phyloP scores from a whole-genome alignment of 2,888 invertebrate genomes.

The Amblyjoppa fuscipennis region DNA sequence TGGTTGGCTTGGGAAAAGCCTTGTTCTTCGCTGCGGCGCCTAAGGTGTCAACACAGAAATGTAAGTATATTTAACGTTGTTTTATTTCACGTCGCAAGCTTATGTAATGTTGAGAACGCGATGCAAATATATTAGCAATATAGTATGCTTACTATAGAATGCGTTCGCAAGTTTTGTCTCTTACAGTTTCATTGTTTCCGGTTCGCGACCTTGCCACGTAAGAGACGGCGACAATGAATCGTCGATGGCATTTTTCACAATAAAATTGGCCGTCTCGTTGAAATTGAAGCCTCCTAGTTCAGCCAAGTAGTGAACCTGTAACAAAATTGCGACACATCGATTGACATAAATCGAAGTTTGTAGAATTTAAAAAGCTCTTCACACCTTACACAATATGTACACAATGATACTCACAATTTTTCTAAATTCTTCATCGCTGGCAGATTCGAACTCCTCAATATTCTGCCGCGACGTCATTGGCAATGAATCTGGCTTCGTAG shows the following conservation, averaged over 20 bases:
- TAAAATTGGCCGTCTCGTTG: too few relatives aligned
- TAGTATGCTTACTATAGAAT: neutral
- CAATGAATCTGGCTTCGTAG: neutral
- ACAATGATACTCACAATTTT: slow-evolving; percentile 12
- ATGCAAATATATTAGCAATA: neutral
- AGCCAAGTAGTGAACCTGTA: too few relatives aligned
- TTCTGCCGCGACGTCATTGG: slow-evolving; percentile 14
- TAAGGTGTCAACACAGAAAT: neutral
- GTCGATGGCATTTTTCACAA: too few relatives aligned
- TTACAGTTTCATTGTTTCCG: too few relatives aligned
- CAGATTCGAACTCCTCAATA: slow-evolving; percentile 17
- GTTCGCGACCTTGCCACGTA: too few relatives aligned
- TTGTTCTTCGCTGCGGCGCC: slow-evolving; percentile 1
- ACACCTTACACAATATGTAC: too few relatives aligned
- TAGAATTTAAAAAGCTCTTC: too few relatives aligned
- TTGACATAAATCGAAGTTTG: neutral
- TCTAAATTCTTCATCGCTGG: slow-evolving; percentile 7
- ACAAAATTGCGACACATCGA: too few relatives aligned
- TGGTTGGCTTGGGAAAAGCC: slow-evolving; percentile 18
- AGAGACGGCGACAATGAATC: too few relatives aligned
- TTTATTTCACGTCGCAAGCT: slow-evolving; percentile 4
- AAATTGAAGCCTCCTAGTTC: too few relatives aligned
- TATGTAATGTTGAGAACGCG: slow-evolving; percentile 13
- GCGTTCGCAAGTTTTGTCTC: too few relatives aligned
- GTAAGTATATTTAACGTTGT: neutral